Evolutionary conservation across 2,888 invertebrate genomes (phyloP), one percentile per base, ranked within the genome.

Genomic region (Alloscopus bannaensis): DNA sequence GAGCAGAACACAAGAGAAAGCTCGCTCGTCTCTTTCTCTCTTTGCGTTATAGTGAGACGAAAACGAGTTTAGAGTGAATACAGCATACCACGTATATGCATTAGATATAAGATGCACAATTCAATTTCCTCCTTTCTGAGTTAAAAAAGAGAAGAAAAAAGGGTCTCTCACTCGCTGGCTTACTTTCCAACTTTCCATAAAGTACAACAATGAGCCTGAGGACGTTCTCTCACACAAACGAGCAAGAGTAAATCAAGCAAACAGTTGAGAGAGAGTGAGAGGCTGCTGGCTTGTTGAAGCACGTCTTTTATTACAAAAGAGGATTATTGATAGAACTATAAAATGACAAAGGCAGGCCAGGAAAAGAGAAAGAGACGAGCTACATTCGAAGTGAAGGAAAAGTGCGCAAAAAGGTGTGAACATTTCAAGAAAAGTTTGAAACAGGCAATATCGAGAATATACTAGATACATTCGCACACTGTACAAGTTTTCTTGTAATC

Each of bases 61-160:
- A 11, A 28, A 45, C 28, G 18, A 40, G 24, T 8, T 13, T 52
- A 62, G 71, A 40, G 26, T n/a, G n/a, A n/a, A n/a, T n/a, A n/a
- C n/a, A n/a, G n/a, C n/a, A n/a, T n/a, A n/a, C n/a, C n/a, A n/a
- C n/a, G n/a, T n/a, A n/a, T n/a, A n/a, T n/a, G n/a, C n/a, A n/a
- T n/a, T n/a, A n/a, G n/a, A 45, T 60, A 52, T 22, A 36, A 72
- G 36, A 16, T 31, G 45, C 26, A 72, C 62, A 72, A 72, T 72
- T 72, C 62, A 72, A 72, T 72, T 72, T 72, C 60, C 47, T 52
- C 28, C 57, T 60, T 26, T 16, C 22, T 13, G n/a, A 60, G 24
- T 16, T 8, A 8, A 55, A 55, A 26, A 3, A 22, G 22, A 20
- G 22, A 20, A 50, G 50, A 50, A 50, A 18, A 50, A 18, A 1